Conservation (phyloP, 2,797 vertebrate species). For the Muscicapa striata region DNA sequence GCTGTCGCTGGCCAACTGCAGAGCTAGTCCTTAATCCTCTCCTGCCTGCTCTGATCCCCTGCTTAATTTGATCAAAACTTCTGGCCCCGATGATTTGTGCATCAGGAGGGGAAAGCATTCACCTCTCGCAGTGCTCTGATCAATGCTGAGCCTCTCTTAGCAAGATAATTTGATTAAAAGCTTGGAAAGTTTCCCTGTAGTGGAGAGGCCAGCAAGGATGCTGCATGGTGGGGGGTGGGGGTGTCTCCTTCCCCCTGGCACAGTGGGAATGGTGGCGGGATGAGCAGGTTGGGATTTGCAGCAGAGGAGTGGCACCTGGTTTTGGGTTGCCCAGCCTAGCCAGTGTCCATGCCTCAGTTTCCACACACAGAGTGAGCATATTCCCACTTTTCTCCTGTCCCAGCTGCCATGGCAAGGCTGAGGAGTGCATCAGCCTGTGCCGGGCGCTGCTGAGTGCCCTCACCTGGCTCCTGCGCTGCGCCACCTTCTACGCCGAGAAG, state of each 20-base stretch:
- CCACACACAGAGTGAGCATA: fast-evolving
- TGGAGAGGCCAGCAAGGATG: neutral
- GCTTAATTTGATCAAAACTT: constrained; percentile 64
- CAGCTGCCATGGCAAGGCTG: constrained; percentile 95
- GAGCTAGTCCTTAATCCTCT: constrained; percentile 55
- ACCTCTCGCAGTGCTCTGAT: neutral
- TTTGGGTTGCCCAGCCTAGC: neutral
- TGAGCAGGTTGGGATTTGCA: neutral
- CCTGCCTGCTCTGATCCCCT: constrained; percentile 59
- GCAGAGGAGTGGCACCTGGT: neutral
- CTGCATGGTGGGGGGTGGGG: neutral
- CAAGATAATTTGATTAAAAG: constrained; percentile 54
- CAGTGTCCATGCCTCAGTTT: neutral
- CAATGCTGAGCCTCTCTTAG: constrained; percentile 39
- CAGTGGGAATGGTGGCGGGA: neutral
- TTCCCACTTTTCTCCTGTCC: neutral
- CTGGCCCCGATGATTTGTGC: constrained; percentile 47
- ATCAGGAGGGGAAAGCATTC: constrained; percentile 28
- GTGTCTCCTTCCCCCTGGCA: neutral
- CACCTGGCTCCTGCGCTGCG: constrained; percentile 93
- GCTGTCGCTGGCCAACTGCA: constrained; percentile 55
- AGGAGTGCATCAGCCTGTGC: constrained; percentile 95
- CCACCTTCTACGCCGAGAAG: constrained; percentile 86
- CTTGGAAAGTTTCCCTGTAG: constrained; percentile 57
- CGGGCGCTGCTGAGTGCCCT: constrained; percentile 88